Conservation (phyloP, 2,113 vertebrate species). For the Tachuris rubrigastra region DNA sequence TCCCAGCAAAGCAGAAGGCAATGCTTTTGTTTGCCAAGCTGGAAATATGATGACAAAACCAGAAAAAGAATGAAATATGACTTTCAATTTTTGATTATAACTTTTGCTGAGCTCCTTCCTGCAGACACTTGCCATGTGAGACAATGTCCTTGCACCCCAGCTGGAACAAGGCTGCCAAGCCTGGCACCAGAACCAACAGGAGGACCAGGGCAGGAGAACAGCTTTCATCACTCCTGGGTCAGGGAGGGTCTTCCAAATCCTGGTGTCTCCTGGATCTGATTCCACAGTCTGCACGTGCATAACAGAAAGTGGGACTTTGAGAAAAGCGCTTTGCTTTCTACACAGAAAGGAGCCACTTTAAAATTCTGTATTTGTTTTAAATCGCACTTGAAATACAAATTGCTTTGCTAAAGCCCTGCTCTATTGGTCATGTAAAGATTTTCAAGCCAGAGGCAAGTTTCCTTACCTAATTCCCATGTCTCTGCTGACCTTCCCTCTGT, state of each 20-base stretch:
- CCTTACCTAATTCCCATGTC: not conserved
- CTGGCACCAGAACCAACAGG: not conserved
- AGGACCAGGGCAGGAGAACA: not conserved
- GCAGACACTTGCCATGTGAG: not conserved
- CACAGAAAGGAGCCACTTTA: not conserved
- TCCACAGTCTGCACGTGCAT: not conserved
- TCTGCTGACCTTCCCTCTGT: not conserved
- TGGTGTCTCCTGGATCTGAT: accelerated
- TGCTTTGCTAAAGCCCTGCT: not conserved
- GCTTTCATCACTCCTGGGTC: not conserved
- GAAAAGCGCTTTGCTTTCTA: not conserved
- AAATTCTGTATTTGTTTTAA: not conserved
- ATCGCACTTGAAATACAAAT: not conserved
- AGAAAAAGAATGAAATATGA: not conserved
- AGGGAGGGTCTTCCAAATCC: not conserved
- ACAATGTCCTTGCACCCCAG: not conserved
- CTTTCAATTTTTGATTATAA: not conserved
- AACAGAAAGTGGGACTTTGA: no score
- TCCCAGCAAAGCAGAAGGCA: not conserved
- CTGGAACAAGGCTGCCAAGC: not conserved
- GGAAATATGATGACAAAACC: not conserved
- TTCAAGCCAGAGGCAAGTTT: not conserved
- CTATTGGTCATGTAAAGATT: not conserved
- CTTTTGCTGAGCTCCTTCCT: not conserved
- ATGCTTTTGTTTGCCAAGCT: not conserved